Evolutionary conservation across 2,113 vertebrate species (phyloP), one percentile per base, ranked within the genome.

Genomic region (Sapayoa aenigma): DNA sequence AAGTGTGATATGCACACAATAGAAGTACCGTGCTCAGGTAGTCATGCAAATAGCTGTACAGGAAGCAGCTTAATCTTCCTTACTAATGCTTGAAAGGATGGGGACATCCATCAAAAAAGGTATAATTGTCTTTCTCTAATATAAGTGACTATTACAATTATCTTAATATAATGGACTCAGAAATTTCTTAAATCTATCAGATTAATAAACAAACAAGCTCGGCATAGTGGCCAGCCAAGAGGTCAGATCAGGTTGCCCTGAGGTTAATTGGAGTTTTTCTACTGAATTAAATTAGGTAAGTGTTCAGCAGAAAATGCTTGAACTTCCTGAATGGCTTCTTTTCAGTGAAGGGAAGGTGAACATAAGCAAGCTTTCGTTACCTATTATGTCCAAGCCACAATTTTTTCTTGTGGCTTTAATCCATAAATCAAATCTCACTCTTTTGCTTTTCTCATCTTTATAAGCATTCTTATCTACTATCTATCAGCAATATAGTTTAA

Each of bases 231-330:
- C 24, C 80, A 91, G 42, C 49, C 81, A 85, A 69, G 49, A 94
- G 94, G 76, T 93, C 94, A 95, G 69, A 90, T 75, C 35, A 67
- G 5, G 17, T 83, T 92, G 75, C 72, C 88, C 80, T 92, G 37
- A 89, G 92, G 93, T 96, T 96, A 95, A 95, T 96, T 95, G 88
- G 92, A 94, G 76, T 93, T 96, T 95, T 96, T 96, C 93, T 90
- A 86, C 53, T 83, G 92, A 94, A 93, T 97, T 96, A 83, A 84
- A 88, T 96, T 93, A 88, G 33, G 49, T 78, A 90, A 95, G 75
- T 27, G 47, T 78, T 95, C 92, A 88, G 52, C 78, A 91, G 47
- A 81, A 90, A 93, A 90, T 58, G 56, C 56, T 78, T 93, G 65
- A 93, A 79, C 58, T 69, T 94, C 39, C 71, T 92, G 77, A 95